Evolutionary conservation across 1,140 invertebrate genomes (phyloP).

Genomic region (Babylonia areolata): DNA sequence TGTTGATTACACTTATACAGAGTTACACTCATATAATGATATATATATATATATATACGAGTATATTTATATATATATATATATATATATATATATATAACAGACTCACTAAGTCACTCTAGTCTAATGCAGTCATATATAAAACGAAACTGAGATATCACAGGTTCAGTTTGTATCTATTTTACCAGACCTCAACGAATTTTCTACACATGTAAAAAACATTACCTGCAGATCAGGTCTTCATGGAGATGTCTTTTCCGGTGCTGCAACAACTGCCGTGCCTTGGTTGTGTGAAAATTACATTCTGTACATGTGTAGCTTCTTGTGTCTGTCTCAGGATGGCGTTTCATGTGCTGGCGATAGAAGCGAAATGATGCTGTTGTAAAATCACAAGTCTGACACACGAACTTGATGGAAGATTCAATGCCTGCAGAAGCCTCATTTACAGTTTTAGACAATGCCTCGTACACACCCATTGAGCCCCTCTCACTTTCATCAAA

Average conservation of each 20-base stretch:
- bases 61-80: too few species aligned
- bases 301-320: constrained; percentile 63
- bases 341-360: constrained; percentile 43
- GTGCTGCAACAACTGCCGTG: constrained; percentile 64
- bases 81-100: too few species aligned
- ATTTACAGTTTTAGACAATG: neutral
- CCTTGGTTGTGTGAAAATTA: constrained; percentile 59
- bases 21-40: too few species aligned
- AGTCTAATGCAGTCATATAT: too few species aligned
- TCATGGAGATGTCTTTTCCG: constrained; percentile 76
- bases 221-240: constrained; percentile 70
- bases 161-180: too few species aligned
- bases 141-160: too few species aligned
- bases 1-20: too few species aligned
- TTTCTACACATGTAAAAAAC: too few species aligned
- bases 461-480: neutral
- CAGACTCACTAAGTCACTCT: too few species aligned
- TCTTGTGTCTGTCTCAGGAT: constrained; percentile 45
- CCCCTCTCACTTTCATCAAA: neutral
- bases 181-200: too few species aligned
- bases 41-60: too few species aligned
- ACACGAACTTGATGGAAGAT: constrained; percentile 51
- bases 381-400: constrained; percentile 59
- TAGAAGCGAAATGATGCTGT: constrained; percentile 40
- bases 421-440: neutral